A percentile compares a stretch with the other conserved stretches of the same genome.
These are phyloP conservation scores for Antheraea pernyi DNA, from an alignment of 1,140 invertebrate genomes.

Conservation along the genomic window DNA sequence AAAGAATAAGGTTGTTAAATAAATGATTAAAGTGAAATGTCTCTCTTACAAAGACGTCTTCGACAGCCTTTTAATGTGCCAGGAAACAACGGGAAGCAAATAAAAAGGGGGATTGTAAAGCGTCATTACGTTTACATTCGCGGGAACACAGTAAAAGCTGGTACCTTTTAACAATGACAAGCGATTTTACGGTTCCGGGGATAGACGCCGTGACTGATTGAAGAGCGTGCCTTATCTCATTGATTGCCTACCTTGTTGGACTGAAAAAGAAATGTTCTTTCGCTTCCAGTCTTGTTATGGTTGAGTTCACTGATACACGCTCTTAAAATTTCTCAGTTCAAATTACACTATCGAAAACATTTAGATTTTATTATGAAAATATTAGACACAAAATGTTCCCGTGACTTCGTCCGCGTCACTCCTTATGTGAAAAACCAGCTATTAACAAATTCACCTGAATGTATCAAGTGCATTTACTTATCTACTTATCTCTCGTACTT, in stretches of 20 bases:
- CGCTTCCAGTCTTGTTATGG: background rate
- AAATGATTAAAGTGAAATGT: background rate
- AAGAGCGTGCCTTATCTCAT: background rate
- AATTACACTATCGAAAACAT: too few species aligned
- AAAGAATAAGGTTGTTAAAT: background rate
- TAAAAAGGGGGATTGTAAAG: background rate
- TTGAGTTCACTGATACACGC: background rate
- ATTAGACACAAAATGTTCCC: too few species aligned
- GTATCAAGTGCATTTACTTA: too few species aligned
- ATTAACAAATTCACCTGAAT: too few species aligned
- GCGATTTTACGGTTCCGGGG: background rate
- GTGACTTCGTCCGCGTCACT: too few species aligned
- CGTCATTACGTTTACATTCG: background rate
- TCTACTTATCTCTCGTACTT: too few species aligned
- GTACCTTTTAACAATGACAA: conserved; percentile 1
- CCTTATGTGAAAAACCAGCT: too few species aligned
- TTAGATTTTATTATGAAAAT: too few species aligned
- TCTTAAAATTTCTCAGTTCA: too few species aligned
- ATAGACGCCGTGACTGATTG: background rate
- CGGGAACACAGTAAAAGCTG: background rate
- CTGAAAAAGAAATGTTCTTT: background rate
- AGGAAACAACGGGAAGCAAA: conserved; percentile 2
- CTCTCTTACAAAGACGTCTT: background rate
- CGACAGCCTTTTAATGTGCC: background rate
- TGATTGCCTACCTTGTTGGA: background rate